Evolutionary conservation across 1,140 invertebrate species (phyloP).

Genomic region (Amyelois transitella): DNA sequence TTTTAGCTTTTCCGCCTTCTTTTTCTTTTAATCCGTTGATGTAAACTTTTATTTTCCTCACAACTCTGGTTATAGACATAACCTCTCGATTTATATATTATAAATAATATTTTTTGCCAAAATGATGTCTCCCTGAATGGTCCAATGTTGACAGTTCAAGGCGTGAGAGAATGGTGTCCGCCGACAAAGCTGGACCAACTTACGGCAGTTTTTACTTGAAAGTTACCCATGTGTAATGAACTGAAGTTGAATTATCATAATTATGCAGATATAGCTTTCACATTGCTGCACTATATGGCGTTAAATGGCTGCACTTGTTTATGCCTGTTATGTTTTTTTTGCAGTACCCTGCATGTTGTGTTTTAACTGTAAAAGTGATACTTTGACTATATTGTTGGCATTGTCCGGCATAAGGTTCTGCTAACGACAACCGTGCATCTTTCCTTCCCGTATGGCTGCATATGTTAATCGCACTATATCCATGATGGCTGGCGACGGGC

Average conservation of each 20-base stretch:
- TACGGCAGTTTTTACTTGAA: neutral
- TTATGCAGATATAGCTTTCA: slow-evolving; percentile 4
- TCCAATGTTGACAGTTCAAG: neutral
- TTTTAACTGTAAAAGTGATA: slow-evolving; percentile 59
- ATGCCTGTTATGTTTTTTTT: slow-evolving; percentile 61
- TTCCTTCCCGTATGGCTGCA: slow-evolving; percentile 84
- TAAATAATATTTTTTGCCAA: neutral
- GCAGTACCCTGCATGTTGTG: slow-evolving; percentile 69
- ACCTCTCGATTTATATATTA: slow-evolving; percentile 11
- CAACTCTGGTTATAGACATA: neutral
- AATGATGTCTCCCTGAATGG: neutral
- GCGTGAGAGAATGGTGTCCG: neutral
- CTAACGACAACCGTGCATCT: slow-evolving; percentile 65
- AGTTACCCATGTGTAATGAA: neutral
- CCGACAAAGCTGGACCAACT: neutral
- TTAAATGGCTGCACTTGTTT: slow-evolving; percentile 12
- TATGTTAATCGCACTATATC: slow-evolving; percentile 91
- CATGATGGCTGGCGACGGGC: slow-evolving; percentile 84
- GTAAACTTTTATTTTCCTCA: slow-evolving; percentile 20
- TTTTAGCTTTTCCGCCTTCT: neutral
- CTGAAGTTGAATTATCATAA: neutral
- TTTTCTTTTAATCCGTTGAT: slow-evolving; percentile 18
- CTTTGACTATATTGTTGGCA: slow-evolving; percentile 60
- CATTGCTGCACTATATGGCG: slow-evolving; percentile 8
- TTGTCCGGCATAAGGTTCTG: slow-evolving; percentile 64